phyloP scores from a whole-genome alignment of 2,113 vertebrate species.

The Smithornis capensis region DNA sequence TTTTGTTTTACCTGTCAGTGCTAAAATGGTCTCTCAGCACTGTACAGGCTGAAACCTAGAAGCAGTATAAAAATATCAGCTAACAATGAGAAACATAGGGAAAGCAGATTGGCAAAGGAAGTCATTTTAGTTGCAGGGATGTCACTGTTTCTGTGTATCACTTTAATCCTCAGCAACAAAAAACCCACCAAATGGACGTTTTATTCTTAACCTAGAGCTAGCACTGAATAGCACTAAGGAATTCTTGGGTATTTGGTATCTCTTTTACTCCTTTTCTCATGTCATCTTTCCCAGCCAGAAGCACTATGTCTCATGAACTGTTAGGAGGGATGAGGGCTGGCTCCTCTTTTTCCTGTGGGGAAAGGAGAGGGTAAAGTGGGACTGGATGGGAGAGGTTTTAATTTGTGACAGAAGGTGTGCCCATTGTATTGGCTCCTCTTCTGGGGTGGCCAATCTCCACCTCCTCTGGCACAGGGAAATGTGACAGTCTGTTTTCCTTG shows the following conservation, averaged over 20 bases:
- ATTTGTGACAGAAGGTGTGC: not conserved
- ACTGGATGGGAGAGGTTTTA: not conserved
- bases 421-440: not conserved
- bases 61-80: not conserved
- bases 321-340: not conserved
- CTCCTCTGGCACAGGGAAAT: not conserved
- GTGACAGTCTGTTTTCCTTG: not conserved
- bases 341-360: not conserved
- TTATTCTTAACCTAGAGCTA: not conserved
- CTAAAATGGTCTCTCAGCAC: not conserved
- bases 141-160: not conserved
- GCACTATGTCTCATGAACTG: not conserved
- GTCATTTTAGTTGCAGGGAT: not conserved
- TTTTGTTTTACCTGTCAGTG: not conserved
- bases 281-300: not conserved
- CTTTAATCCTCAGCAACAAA: not conserved
- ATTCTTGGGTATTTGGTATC: not conserved
- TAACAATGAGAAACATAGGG: not conserved
- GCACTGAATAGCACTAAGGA: not conserved
- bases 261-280: not conserved
- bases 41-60: not conserved
- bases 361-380: not conserved
- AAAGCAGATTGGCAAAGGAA: not conserved
- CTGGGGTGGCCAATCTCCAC: not conserved
- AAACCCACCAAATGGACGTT: fast-evolving